Evolutionary conservation across 2,888 invertebrate species (phyloP), one percentile per base, ranked within the genome.

Genomic region (Phyto melanocephala): DNA sequence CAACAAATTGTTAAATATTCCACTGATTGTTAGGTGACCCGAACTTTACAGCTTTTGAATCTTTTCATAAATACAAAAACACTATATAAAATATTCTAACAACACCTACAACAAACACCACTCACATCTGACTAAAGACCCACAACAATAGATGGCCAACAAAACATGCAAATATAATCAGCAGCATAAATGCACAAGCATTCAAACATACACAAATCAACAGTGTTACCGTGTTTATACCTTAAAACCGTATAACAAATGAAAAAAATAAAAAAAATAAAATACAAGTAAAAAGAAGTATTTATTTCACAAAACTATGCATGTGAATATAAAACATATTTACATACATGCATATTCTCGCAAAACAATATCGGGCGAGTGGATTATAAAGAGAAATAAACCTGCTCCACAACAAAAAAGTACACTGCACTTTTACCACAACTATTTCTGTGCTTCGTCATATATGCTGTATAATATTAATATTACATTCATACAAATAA

Each of bases 1-100:
- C 0, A n/a, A 52, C 8, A 28, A 52, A 33, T 52, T 63, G 50
- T 42, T 42, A 42, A 40, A 45, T 58, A 33, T 22, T 58, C 4
- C 33, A 62, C 58, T 62, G 35, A 24, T 45, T 62, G 77, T 52
- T 70, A 47, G 37, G 45, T 70, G 62, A 63, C 40, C 68, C 62
- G 54, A 37, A 68, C 22, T 63, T 63, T 75, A 75, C 47, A 54
- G 62, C 40, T 70, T 75, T 74, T 33, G 63, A 75, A 22, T 70
- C 74, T 56, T 47, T 63, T 60, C 52, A 67, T 58, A 42, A 58
- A 71, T 22, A 45, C 37, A 56, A 72, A 68, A 20, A 58, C 67
- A 70, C 20, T 58, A 72, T 2, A 4, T 15, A 35, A 67, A 68
- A 56, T 54, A 50, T 68, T 63, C 47, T 15, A 75, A 50, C 52